These are phyloP conservation scores for Deilephila porcellus DNA, from an alignment of 2,888 invertebrate genomes.

Conservation along the genomic window DNA sequence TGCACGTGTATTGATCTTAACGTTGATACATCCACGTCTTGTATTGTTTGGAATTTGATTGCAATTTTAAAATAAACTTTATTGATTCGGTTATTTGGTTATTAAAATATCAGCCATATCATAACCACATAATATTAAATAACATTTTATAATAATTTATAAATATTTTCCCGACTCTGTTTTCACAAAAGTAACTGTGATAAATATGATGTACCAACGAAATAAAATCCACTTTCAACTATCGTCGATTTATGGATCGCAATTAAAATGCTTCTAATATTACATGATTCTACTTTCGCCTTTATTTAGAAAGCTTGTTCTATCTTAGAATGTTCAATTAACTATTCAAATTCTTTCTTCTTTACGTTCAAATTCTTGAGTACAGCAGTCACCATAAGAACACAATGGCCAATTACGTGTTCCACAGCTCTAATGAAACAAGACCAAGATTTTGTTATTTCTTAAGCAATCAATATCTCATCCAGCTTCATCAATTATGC, in stretches of 20 bases:
- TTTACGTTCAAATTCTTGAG: conserved; percentile 10
- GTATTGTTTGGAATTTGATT: no score
- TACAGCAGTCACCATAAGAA: background rate
- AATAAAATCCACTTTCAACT: no score
- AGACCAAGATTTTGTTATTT: conserved; percentile 24
- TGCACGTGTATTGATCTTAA: no score
- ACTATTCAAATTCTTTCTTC: background rate
- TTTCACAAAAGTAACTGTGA: no score
- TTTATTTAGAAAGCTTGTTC: background rate
- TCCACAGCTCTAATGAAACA: background rate
- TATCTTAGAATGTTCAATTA: background rate
- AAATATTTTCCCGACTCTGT: no score
- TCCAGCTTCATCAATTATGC: conserved; percentile 26
- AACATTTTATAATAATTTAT: no score
- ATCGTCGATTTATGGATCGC: background rate
- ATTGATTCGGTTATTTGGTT: no score
- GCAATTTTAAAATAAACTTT: no score
- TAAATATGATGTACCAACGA: no score
- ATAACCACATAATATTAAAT: no score
- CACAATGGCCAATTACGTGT: conserved; percentile 16
- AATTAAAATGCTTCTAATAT: background rate
- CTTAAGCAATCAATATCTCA: conserved; percentile 23
- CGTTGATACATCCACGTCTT: no score
- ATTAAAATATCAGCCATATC: no score
- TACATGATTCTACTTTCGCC: background rate